phyloP scores from a whole-genome alignment of 2,797 vertebrate species.

The Coregonus sp. region DNA sequence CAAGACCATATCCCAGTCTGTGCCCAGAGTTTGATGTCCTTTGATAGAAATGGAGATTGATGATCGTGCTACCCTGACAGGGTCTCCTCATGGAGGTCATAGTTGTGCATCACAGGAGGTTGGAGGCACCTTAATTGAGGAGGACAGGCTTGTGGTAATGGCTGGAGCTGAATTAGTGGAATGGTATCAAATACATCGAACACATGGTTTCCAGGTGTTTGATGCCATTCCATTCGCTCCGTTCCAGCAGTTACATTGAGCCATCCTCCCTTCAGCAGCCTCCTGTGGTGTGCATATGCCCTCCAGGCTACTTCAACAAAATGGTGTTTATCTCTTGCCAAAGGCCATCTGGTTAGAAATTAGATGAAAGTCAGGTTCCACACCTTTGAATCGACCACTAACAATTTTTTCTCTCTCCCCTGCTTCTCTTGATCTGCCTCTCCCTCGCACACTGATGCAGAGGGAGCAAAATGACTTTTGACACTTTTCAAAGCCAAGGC shows the following conservation, averaged over 20 bases:
- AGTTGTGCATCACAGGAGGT: not conserved
- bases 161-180: too few relatives aligned
- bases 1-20: too few relatives aligned
- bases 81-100: not conserved
- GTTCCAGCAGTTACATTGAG: too few relatives aligned
- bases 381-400: not conserved
- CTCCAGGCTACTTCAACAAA: not conserved
- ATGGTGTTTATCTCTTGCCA: not conserved
- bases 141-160: too few relatives aligned
- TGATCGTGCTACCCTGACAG: not conserved
- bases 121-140: too few relatives aligned
- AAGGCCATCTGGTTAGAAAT: not conserved
- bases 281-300: not conserved
- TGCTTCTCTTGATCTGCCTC: not conserved
- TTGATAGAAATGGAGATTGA: too few relatives aligned
- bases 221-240: too few relatives aligned
- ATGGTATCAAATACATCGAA: too few relatives aligned
- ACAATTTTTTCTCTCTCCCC: not conserved
- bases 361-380: not conserved
- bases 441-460: not conserved
- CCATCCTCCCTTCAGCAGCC: not conserved
- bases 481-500: conserved; percentile 10
- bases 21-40: too few relatives aligned
- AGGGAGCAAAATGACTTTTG: not conserved
- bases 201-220: too few relatives aligned